Evolutionary conservation across 2,888 invertebrate species (phyloP), one percentile per base, ranked within the genome.

Genomic region (Drosophila mulleri): DNA sequence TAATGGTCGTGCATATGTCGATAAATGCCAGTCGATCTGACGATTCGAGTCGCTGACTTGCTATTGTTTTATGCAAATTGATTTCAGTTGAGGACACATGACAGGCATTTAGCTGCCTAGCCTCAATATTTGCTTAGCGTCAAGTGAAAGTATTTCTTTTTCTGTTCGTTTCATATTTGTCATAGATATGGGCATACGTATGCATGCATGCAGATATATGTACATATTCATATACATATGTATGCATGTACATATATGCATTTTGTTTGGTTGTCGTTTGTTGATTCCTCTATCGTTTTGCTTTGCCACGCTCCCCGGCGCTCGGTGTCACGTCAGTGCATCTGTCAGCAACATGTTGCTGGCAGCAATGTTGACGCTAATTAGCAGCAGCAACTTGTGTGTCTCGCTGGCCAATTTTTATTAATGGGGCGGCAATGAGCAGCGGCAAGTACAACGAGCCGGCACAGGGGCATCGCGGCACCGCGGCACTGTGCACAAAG

Each of bases 311-410:
- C 2, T 16, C 1, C 18, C 52, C 54, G n/a, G 56, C 44, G 39
- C 44, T 39, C 16, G 29, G 39, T 39, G 53, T 50, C 52, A 74
- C 75, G 83, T 87, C 78, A 78, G 45, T 50, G 80, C 70, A 80
- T 77, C 73, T 78, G 80, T 78, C 85, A 82, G 83, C 88, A 88
- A 83, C 82, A 86, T 86, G 89, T 90, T 88, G 85, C 88, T 70
- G 78, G 88, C 79, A 74, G 90, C 83, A 82, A 81, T 71, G 76
- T 79, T 91, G 90, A 91, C 90, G 86, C 88, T 91, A 91, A 91
- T 91, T 91, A 91, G 91, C 88, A 84, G 80, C 73, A 62, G 54
- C 74, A 71, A 74, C 75, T 54, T 77, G 77, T 70, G 77, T 67
- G 66, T 66, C 64, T 71, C 26, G n/a, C 32, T 53, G 48, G 41